Evolutionary conservation across 2,113 vertebrate species (phyloP).

Genomic region (Chaenogobius annularis): DNA sequence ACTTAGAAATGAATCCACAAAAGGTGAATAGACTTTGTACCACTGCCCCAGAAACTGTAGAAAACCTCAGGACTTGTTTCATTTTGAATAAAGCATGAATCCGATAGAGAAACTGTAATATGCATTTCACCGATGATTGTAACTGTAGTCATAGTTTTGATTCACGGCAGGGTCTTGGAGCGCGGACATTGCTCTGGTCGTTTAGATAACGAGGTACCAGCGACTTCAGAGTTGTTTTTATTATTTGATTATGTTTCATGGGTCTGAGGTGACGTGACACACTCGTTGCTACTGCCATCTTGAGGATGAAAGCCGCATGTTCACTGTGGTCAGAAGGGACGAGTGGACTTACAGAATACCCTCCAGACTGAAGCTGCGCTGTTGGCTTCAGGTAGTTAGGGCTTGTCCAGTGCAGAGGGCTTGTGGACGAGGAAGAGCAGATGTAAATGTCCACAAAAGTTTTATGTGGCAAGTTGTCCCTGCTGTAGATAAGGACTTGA

Average conservation of each 20-base stretch:
- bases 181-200: not conserved
- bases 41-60: constrained; percentile 28
- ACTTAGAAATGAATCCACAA: not conserved
- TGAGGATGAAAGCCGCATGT: too few relatives aligned
- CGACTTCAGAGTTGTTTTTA: constrained; percentile 18
- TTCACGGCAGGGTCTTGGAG: constrained; percentile 1
- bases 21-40: constrained; percentile 21
- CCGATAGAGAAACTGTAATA: constrained; percentile 2
- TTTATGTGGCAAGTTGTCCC: too few relatives aligned
- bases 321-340: too few relatives aligned
- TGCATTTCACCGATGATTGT: constrained; percentile 2
- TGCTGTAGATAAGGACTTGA: too few relatives aligned
- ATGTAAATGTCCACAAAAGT: too few relatives aligned
- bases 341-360: too few relatives aligned
- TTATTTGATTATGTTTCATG: not conserved
- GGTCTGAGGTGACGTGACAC: too few relatives aligned
- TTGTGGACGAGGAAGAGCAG: too few relatives aligned
- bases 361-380: too few relatives aligned
- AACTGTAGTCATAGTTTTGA: not conserved
- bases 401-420: too few relatives aligned
- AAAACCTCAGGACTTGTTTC: constrained; percentile 52
- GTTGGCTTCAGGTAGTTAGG: too few relatives aligned
- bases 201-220: constrained; percentile 17
- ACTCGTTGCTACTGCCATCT: too few relatives aligned
- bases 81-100: not conserved